These are phyloP conservation scores for Amphibalanus amphitrite DNA, from an alignment of 1,140 invertebrate genomes.

Conservation along the genomic window DNA sequence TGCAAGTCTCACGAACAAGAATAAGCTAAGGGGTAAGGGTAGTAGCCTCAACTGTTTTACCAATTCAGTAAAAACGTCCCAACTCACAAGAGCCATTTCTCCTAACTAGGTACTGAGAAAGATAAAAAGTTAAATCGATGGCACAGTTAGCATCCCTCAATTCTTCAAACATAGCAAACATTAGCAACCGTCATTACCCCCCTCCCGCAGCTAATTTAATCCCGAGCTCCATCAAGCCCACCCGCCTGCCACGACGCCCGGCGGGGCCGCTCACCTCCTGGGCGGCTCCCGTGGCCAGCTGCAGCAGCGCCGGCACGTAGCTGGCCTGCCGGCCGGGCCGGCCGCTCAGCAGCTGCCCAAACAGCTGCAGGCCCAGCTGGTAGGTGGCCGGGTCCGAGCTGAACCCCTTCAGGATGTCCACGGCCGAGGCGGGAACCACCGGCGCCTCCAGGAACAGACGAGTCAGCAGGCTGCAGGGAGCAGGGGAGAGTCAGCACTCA, in stretches of 20 bases:
- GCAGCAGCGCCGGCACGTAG: not conserved
- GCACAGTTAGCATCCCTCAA: no score
- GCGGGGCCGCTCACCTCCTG: not conserved
- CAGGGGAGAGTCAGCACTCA: no score
- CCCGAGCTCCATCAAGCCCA: not conserved
- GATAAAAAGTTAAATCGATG: no score
- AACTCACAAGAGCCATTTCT: no score
- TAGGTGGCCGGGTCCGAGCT: conserved; percentile 47
- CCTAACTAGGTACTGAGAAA: no score
- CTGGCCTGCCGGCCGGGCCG: conserved; percentile 48
- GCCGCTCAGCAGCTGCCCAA: conserved; percentile 60
- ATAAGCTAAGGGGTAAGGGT: no score
- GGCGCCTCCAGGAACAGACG: conserved; percentile 83
- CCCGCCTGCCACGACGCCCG: not conserved
- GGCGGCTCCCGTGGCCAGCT: not conserved
- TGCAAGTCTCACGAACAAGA: no score
- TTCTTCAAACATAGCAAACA: no score
- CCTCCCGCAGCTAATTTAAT: no score
- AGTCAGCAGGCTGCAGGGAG: conserved; percentile 39
- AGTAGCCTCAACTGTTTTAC: no score
- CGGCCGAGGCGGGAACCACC: conserved; percentile 71
- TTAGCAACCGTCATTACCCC: no score
- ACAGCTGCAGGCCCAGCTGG: conserved; percentile 45
- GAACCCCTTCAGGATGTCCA: conserved; percentile 60
- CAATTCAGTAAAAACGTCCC: no score